Conservation (phyloP, 2,888 invertebrate genomes). For the Cenopis cana region DNA sequence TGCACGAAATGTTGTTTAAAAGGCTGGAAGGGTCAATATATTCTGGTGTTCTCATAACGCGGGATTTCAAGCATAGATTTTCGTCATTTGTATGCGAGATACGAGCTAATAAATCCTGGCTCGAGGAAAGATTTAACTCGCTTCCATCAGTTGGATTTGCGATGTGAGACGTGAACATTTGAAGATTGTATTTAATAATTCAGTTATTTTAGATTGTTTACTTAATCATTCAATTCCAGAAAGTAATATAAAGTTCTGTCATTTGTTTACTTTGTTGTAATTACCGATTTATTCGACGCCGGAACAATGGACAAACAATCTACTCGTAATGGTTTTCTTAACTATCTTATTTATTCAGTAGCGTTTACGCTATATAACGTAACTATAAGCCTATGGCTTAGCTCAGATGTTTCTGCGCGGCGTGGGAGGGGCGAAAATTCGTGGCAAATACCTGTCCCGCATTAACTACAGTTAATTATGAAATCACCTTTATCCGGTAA, state of each 20-base stretch:
- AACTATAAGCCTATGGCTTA: no score
- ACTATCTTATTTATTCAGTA: no score
- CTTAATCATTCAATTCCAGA: neutral
- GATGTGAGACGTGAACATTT: constrained; percentile 34
- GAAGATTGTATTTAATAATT: constrained; percentile 12
- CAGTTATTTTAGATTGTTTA: constrained; percentile 7
- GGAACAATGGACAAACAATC: no score
- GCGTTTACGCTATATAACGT: no score
- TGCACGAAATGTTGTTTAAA: constrained; percentile 21
- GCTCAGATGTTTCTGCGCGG: no score
- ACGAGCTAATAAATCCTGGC: constrained; percentile 46
- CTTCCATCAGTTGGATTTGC: constrained; percentile 43
- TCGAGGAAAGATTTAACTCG: constrained; percentile 43
- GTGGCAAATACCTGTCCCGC: no score
- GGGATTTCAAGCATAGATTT: constrained; percentile 45
- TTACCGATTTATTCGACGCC: no score
- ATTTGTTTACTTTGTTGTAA: neutral
- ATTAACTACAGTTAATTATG: no score
- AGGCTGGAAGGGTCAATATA: constrained; percentile 25
- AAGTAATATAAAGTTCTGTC: neutral
- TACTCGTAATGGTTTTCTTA: no score
- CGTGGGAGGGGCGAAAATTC: no score
- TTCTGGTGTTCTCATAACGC: constrained; percentile 35
- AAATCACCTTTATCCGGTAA: no score
- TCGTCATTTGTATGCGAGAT: constrained; percentile 45